Conservation (phyloP, 2,888 invertebrate species). For the Leptopilina myrica region DNA sequence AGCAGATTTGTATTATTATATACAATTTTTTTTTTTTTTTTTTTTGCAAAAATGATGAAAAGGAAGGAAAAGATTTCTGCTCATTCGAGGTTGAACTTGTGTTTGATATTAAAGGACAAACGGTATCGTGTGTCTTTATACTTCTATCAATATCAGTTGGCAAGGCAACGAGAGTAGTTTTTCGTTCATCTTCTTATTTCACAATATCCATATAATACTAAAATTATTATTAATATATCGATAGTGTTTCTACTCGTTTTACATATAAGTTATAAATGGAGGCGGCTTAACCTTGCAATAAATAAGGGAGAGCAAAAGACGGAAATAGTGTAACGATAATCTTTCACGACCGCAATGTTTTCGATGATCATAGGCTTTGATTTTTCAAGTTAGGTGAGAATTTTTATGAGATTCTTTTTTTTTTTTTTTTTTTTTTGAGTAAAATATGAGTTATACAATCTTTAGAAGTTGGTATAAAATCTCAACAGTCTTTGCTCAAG, state of each 20-base stretch:
- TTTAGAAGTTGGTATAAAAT: slow-evolving; percentile 21
- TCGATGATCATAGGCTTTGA: neutral
- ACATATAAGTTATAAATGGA: neutral
- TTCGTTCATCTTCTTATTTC: slow-evolving; percentile 25
- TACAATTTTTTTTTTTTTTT: neutral
- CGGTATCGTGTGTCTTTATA: slow-evolving; percentile 57
- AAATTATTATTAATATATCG: neutral
- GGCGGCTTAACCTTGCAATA: slow-evolving; percentile 9
- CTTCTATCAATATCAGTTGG: neutral
- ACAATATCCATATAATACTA: neutral
- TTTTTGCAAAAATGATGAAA: neutral
- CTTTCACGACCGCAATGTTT: slow-evolving; percentile 6
- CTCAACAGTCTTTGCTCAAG: neutral
- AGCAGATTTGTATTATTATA: neutral
- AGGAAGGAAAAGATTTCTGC: neutral
- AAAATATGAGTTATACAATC: slow-evolving; percentile 6
- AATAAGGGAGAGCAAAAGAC: neutral
- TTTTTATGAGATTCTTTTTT: no score
- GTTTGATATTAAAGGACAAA: slow-evolving; percentile 54
- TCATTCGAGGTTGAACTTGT: slow-evolving; percentile 31
- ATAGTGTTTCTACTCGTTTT: slow-evolving; percentile 16
- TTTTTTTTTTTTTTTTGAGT: neutral
- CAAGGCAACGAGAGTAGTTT: slow-evolving; percentile 7
- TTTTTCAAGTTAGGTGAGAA: no score
- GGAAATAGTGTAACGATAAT: slow-evolving; percentile 23